Base-by-base conservation (phyloP, 1,140 invertebrate genomes). In the Cataglyphis hispanica region DNA sequence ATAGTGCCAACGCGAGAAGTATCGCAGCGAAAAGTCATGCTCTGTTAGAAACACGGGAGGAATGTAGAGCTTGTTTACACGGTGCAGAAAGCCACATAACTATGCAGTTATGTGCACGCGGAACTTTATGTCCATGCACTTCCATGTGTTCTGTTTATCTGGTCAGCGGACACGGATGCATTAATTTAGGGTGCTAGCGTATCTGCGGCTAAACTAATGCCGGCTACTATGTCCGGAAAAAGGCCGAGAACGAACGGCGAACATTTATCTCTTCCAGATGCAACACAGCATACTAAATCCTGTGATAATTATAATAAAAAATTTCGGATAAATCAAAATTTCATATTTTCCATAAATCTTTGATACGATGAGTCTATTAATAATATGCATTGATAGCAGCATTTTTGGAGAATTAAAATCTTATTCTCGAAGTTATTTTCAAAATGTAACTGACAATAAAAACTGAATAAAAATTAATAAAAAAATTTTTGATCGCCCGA, bases 121-220 rank as follows among this genome's bases (percentile, higher is more conserved):
- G 50, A 80, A 86, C 74, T 89, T 77, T 85, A 87, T 84, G 53
- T 58, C 60, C 72, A 86, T 67, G 53, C 64, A 81, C 60, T 70
- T 83, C 56, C 60, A 77, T 66, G 78, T 72, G 43, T 72, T 70
- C 78, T 86, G 69, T 86, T 84, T 86, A 67, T 84, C 53, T 66
- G 69, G 50, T 43, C 60, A 34, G 37, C 34, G 70, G 81, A 85
- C 84, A 61, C 60, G 80, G 56, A 75, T 56, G 80, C 81, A 84
- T 84, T 86, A 86, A 86, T 86, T 84, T 86, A 76, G 67, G 69
- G 76, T 64, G 70, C 70, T 70, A 84, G 31, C 78, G 43, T 86
- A 81, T 70, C 85, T 86, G 85, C 46, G 77, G 58, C 64, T 16
- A 43, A 60, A 60, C 76, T 86, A 67, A 50, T 46, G 75, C 64